Evolutionary conservation across 1,140 invertebrate genomes (phyloP).

Genomic region (Cepaea nemoralis): DNA sequence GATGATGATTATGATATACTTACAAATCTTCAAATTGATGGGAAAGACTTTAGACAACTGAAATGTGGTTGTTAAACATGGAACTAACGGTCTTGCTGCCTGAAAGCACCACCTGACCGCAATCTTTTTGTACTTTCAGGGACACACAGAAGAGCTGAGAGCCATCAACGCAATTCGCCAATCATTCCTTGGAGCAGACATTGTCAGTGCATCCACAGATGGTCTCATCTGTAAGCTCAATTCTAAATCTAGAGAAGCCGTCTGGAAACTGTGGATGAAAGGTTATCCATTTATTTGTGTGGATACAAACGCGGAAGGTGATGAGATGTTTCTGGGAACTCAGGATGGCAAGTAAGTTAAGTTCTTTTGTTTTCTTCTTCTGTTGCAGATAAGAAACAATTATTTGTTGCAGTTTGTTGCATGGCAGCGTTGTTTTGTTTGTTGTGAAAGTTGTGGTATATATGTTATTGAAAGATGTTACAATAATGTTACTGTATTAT

Average conservation of each 20-base stretch:
- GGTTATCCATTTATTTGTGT: constrained; percentile 54
- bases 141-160: constrained; percentile 58
- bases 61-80: no score
- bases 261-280: constrained; percentile 63
- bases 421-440: no score
- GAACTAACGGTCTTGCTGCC: no score
- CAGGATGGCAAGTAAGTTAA: constrained; percentile 59
- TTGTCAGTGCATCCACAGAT: constrained; percentile 60
- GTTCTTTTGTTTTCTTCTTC: neutral
- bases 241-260: constrained; percentile 44
- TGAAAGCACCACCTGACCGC: no score
- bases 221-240: constrained; percentile 59
- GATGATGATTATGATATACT: no score
- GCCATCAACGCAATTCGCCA: constrained; percentile 41
- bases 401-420: no score
- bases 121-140: constrained; percentile 43
- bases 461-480: no score
- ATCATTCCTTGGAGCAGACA: constrained; percentile 47
- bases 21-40: no score
- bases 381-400: no score
- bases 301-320: constrained; percentile 47
- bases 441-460: no score
- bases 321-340: constrained; percentile 53
- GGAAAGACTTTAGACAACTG: no score
- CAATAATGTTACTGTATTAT: no score